These are phyloP conservation scores for Copidosoma floridanum DNA, from an alignment of 1,140 invertebrate genomes.

Conservation along the genomic window DNA sequence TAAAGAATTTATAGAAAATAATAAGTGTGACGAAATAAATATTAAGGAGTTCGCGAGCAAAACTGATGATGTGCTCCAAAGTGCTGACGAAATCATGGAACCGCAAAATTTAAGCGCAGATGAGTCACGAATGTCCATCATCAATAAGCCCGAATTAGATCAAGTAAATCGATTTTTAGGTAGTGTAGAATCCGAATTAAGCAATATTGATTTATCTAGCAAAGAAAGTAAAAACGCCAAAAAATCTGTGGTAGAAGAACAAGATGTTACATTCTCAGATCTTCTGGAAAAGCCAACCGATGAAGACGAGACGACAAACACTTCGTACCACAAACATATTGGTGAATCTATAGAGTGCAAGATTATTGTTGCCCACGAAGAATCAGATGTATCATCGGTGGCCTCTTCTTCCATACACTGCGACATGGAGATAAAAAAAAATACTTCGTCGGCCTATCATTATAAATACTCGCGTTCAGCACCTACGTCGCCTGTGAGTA, in stretches of 20 bases:
- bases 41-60: constrained; percentile 10
- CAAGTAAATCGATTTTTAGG: constrained; percentile 46
- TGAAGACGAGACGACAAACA: constrained; percentile 7
- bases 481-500: constrained; percentile 43
- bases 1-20: neutral
- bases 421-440: constrained; percentile 17
- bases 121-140: neutral
- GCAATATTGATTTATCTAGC: constrained; percentile 20
- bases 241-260: constrained; percentile 7
- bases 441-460: constrained; percentile 30
- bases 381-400: constrained; percentile 10
- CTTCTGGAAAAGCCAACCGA: constrained; percentile 1
- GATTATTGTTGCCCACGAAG: constrained; percentile 18
- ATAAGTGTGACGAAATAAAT: neutral
- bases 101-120: constrained; percentile 1
- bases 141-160: constrained; percentile 41
- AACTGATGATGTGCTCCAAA: neutral
- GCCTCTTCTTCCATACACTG: constrained; percentile 10
- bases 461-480: constrained; percentile 48
- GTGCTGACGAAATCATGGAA: neutral
- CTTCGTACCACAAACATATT: constrained; percentile 2
- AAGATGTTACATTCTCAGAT: neutral
- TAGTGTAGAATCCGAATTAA: constrained; percentile 46
- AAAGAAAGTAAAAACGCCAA: constrained; percentile 14
- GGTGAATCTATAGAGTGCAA: constrained; percentile 11